A percentile compares a stretch with the other conserved stretches of the same genome.
These are phyloP conservation scores for Antechinus stuartii DNA, from an alignment of 2,113 vertebrate genomes.

Conservation along the genomic window DNA sequence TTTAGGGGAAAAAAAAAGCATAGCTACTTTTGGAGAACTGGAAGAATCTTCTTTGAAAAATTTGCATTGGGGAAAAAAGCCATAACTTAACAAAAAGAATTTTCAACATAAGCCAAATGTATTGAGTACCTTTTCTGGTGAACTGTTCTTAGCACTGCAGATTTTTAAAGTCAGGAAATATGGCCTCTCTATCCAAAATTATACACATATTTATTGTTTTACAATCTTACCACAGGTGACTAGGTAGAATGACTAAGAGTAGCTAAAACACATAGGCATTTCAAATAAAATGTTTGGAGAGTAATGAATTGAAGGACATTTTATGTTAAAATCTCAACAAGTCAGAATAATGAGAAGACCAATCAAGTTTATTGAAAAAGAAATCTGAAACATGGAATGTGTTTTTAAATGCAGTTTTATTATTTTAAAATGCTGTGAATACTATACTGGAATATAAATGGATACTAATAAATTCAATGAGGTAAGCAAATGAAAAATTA, in stretches of 20 bases:
- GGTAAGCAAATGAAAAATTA: not conserved
- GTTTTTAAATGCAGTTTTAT: not conserved
- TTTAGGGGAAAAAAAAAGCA: not conserved
- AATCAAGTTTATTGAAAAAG: not conserved
- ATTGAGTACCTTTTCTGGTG: not conserved
- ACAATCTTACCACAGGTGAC: not conserved
- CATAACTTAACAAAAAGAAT: not conserved
- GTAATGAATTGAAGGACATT: not conserved
- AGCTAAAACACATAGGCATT: not conserved
- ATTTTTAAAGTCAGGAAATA: not conserved
- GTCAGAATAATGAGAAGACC: not conserved
- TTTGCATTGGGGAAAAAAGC: not conserved
- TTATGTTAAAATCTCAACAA: constrained; percentile 35
- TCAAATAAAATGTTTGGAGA: not conserved
- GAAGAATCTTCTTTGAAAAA: not conserved
- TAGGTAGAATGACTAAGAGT: constrained; percentile 35
- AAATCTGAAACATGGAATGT: not conserved
- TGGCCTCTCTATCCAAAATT: not conserved
- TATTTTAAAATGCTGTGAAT: not conserved
- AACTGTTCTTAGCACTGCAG: not conserved
- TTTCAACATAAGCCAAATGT: not conserved
- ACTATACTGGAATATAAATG: not conserved
- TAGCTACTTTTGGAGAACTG: not conserved
- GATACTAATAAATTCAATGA: not conserved
- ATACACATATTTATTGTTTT: constrained; percentile 28